Evolutionary conservation across 2,113 vertebrate genomes (phyloP), one percentile per base, ranked within the genome.

Genomic region (Ciconia boyciana): DNA sequence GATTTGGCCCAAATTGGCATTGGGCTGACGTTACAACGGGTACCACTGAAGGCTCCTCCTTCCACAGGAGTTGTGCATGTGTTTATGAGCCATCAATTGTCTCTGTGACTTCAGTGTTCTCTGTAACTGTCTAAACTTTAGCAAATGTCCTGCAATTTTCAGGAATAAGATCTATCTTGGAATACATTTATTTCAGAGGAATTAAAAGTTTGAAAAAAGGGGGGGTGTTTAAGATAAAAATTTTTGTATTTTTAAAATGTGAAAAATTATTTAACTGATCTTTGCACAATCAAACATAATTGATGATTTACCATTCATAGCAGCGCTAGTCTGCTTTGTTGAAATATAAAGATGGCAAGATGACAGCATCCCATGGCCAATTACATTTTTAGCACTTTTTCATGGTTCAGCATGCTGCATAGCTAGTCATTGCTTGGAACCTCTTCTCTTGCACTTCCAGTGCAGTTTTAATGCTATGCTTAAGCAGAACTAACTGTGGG

Each of bases 1-100:
- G 28, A 6, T 24, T 10, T 14, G 48, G 57, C 52, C 57, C 61
- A 6, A 68, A 48, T 4, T 58, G 36, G 22, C 61, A 9, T 2
- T 57, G 65, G 34, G 19, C 39, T 61, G 75, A 29, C 41, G 4
- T 36, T 14, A 26, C 7, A 31, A 21, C 2, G 9, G 11, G 18
- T 29, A 1, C n/a, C 9, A 0, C 16, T 3, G 52, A 26, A 61
- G 68, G 88, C 60, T 76, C 13, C 58, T 64, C 48, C 61, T 78
- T 22, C 29, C 55, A 5, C n/a, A 8, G 21, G 4, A 8, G 16
- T 10, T 60, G 25, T 52, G 34, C 34, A 0, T 28, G 31, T 57
- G 52, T 57, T 77, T 32, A 1, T 16, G 60, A 68, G 62, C 28
- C 39, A 1, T 5, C 26, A 5, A 8, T 21, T 52, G 22, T 17